phyloP scores from a whole-genome alignment of 2,888 invertebrate species.

The Drosophila incognita region DNA sequence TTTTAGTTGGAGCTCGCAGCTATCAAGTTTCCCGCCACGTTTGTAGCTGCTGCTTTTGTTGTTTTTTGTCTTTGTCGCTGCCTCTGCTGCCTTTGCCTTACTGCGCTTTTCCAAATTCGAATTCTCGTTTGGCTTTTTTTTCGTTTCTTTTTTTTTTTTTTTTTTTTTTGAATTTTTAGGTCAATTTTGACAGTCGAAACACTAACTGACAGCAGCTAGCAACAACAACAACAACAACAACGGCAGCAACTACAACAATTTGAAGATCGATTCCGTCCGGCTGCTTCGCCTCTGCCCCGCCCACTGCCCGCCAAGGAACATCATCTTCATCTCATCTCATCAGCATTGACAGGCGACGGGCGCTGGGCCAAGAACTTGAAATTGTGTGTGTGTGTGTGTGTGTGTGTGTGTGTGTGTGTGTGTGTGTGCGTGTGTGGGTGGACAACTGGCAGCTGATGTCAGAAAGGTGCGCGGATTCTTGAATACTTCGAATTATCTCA shows the following conservation, averaged over 20 bases:
- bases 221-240: slow-evolving; percentile 6
- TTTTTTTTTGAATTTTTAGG: slow-evolving; percentile 59
- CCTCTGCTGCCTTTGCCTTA: slow-evolving; percentile 6
- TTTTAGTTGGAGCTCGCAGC: slow-evolving; percentile 22
- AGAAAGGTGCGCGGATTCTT: slow-evolving; percentile 34
- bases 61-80: neutral
- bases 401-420: slow-evolving; percentile 12
- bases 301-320: slow-evolving; percentile 26
- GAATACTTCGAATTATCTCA: slow-evolving; percentile 33
- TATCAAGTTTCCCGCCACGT: slow-evolving; percentile 61
- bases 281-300: neutral
- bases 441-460: slow-evolving; percentile 41
- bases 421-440: slow-evolving; percentile 18
- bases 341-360: slow-evolving; percentile 68
- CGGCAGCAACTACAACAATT: slow-evolving; percentile 20
- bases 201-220: slow-evolving; percentile 65
- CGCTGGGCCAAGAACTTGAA: slow-evolving; percentile 79
- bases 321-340: slow-evolving; percentile 32
- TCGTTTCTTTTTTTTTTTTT: slow-evolving; percentile 33
- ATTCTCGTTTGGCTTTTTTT: slow-evolving; percentile 44
- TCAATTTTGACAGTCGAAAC: slow-evolving; percentile 68
- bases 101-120: slow-evolving; percentile 56
- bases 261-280: slow-evolving; percentile 32
- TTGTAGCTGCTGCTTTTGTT: slow-evolving; percentile 10
- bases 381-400: slow-evolving; percentile 33